A percentile compares a stretch with the other conserved stretches of the same genome.
These are phyloP conservation scores for Camarhynchus parvulus DNA, from an alignment of 2,113 vertebrate species.

Conservation along the genomic window DNA sequence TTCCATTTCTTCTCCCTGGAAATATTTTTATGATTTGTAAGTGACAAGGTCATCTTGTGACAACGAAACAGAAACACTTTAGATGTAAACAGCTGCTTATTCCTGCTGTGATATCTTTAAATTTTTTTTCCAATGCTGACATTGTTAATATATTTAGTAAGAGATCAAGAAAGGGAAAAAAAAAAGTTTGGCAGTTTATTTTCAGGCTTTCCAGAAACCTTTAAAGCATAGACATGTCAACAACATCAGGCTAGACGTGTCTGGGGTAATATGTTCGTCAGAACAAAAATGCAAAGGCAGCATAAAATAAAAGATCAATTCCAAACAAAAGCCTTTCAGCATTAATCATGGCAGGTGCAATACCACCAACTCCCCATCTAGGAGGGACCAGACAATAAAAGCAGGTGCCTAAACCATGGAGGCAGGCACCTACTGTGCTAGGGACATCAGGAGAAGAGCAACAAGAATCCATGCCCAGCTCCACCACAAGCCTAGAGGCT, in stretches of 20 bases:
- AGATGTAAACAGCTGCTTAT: constrained; percentile 16
- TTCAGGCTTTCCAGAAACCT: constrained; percentile 1
- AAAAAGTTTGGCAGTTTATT: background rate
- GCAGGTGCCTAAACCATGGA: rapidly evolving
- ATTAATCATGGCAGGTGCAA: background rate
- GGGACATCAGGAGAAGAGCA: background rate
- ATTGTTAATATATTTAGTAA: constrained; percentile 7
- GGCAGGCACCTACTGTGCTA: rapidly evolving
- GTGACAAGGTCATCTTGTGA: background rate
- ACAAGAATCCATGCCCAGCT: background rate
- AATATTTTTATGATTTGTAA: constrained; percentile 3
- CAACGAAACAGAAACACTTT: background rate
- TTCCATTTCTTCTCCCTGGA: background rate
- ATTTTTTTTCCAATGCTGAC: background rate
- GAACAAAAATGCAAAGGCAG: background rate
- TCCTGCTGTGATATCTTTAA: background rate
- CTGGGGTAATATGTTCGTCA: background rate
- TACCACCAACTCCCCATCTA: background rate
- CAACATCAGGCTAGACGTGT: background rate
- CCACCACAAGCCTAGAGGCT: background rate
- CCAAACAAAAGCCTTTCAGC: background rate
- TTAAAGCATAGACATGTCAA: background rate
- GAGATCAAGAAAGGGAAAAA: background rate
- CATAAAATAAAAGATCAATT: constrained; percentile 11
- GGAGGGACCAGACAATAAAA: background rate